Percentiles rank a stretch among this genome's conserved stretches.
These are phyloP conservation scores for Psittacula derbiana DNA, from an alignment of 2,797 vertebrate species.

Conservation along the genomic window DNA sequence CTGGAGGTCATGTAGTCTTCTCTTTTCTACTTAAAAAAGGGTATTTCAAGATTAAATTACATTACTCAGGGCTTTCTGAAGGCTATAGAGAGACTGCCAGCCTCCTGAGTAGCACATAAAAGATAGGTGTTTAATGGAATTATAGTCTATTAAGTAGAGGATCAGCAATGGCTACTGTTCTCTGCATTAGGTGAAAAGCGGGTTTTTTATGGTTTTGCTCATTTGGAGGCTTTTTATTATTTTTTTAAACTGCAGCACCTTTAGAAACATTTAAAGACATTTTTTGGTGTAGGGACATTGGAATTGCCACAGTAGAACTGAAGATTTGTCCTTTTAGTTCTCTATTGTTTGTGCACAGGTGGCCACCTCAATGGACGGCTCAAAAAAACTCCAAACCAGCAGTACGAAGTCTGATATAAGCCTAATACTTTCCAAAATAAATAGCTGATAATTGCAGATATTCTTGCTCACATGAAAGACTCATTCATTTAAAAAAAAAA, in stretches of 20 bases:
- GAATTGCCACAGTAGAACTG: neutral
- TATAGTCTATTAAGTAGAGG: neutral
- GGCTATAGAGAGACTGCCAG: neutral
- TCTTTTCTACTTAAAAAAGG: neutral
- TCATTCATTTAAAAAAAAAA: accelerated
- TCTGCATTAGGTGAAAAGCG: neutral
- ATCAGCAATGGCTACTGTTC: neutral
- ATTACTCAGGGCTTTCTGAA: neutral
- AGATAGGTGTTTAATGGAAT: neutral
- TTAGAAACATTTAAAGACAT: neutral
- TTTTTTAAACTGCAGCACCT: neutral
- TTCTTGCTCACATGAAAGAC: neutral
- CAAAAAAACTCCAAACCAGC: neutral
- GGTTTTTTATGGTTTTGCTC: neutral
- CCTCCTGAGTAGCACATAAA: neutral
- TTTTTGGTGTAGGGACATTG: neutral
- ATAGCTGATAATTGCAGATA: neutral
- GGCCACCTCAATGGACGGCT: neutral
- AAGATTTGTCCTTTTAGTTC: neutral
- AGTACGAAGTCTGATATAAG: neutral
- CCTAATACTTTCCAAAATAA: neutral
- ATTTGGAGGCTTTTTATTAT: neutral
- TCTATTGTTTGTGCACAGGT: neutral
- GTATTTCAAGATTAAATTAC: neutral
- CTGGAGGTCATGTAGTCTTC: neutral